Evolutionary conservation across 2,113 vertebrate genomes (phyloP).

Genomic region (Xiphorhynchus elegans): DNA sequence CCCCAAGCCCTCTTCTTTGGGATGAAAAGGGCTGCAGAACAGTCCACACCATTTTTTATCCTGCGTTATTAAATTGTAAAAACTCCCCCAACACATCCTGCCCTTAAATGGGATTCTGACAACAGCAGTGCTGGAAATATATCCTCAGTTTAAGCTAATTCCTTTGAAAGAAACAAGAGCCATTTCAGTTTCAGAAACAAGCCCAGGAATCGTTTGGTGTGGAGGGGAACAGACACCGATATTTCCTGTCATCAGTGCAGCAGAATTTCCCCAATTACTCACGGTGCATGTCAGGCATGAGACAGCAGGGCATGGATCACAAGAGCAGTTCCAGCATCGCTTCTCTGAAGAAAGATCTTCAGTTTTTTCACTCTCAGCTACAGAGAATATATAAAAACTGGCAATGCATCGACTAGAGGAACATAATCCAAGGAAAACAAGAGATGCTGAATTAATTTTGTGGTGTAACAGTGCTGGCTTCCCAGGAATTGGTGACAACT

Average conservation of each 20-base stretch:
- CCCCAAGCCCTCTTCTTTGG: background rate
- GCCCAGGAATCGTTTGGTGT: background rate
- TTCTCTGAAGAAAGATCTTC: background rate
- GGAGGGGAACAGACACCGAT: background rate
- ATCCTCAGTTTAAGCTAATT: background rate
- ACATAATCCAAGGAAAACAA: background rate
- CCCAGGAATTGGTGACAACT: background rate
- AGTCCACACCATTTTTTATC: background rate
- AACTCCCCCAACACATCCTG: background rate
- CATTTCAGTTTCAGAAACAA: background rate
- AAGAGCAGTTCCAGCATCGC: background rate
- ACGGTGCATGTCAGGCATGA: background rate
- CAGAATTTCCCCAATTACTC: background rate
- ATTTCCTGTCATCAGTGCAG: background rate
- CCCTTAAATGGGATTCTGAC: background rate
- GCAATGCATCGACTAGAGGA: background rate
- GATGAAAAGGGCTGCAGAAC: background rate
- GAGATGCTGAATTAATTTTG: background rate
- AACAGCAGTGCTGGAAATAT: background rate
- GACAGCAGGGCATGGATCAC: background rate
- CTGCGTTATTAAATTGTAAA: background rate
- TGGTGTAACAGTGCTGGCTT: background rate
- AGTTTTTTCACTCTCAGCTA: background rate
- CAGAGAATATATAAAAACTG: background rate
- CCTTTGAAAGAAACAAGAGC: background rate